Evolutionary conservation across 2,888 invertebrate genomes (phyloP), one percentile per base, ranked within the genome.

Genomic region (Mythimna albipuncta): DNA sequence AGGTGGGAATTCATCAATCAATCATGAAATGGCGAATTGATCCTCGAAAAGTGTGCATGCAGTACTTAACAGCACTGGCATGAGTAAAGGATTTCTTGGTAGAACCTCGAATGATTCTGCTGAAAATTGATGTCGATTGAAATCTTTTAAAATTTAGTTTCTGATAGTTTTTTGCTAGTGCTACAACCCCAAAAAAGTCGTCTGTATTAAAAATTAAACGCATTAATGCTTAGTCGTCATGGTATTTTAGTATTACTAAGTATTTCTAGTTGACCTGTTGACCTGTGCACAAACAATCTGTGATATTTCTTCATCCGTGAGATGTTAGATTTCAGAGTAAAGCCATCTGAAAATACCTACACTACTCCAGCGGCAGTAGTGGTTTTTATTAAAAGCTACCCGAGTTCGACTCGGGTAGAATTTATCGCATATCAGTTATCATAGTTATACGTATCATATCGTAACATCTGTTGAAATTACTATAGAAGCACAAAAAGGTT

Each of bases 311-410:
- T 13, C 2, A 44, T 32, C 19, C 21, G 35, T 38, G 2, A 13
- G 6, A n/a, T 52, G 13, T 21, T 10, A 32, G 13, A 62, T 7
- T 26, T 26, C 26, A 52, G 47, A 47, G 21, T 64, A 19, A 50
- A 63, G 13, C 32, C 6, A 2, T 66, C n/a, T 63, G 11, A 26
- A 64, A 78, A 26, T 61, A 32, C 11, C 13, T 52, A 59, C 26
- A 19, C 47, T 47, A 47, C 47, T 47, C 6, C 16, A 68, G 57
- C 5, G 35, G 50, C 21, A 54, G 21, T 57, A 26, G 63, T 54
- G 62, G 35, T n/a, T 66, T 65, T 66, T 66, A 81, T 81, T 63
- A 32, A 69, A 75, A 64, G 66, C 75, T 13, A 41, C 6, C 16
- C 9, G 32, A 62, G 57, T 26, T 26, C 26, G 26, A 26, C 2